A percentile compares a stretch with the other conserved stretches of the same genome.
phyloP scores from a whole-genome alignment of 2,888 invertebrate species.

The Eupithecia subumbrata region DNA sequence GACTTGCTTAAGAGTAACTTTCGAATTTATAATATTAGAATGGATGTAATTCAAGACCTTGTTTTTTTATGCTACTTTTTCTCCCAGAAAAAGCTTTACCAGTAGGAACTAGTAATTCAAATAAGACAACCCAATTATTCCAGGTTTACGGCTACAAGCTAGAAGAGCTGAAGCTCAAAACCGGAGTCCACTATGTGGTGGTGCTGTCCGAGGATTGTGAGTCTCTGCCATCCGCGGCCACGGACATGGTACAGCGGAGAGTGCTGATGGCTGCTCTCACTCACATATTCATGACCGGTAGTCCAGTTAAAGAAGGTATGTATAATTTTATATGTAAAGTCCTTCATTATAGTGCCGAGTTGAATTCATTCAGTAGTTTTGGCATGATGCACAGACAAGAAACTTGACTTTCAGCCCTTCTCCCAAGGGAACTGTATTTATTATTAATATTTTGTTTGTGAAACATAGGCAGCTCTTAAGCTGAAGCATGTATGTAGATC shows the following conservation, averaged over 20 bases:
- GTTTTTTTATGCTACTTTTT: no score
- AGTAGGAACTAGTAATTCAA: background rate
- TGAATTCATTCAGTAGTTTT: no score
- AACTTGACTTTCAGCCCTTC: no score
- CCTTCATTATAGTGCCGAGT: no score
- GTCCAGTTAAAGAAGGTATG: constrained; percentile 71
- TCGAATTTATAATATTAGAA: no score
- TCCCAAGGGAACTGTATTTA: no score
- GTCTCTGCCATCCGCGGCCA: constrained; percentile 52
- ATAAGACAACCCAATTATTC: background rate
- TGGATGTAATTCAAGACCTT: no score
- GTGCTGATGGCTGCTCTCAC: constrained; percentile 74
- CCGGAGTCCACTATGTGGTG: constrained; percentile 64
- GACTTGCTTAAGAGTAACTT: no score
- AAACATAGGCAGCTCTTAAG: no score
- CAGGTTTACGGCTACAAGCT: constrained; percentile 82
- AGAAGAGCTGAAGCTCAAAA: constrained; percentile 64
- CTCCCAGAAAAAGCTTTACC: background rate
- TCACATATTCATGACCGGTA: constrained; percentile 82
- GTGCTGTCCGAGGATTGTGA: constrained; percentile 62
- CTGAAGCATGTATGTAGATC: no score
- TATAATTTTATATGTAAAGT: background rate
- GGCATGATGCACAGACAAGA: no score
- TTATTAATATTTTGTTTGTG: no score
- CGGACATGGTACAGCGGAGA: constrained; percentile 58